These are phyloP conservation scores for Atractosteus spatula DNA, from an alignment of 2,113 vertebrate species.

Conservation along the genomic window DNA sequence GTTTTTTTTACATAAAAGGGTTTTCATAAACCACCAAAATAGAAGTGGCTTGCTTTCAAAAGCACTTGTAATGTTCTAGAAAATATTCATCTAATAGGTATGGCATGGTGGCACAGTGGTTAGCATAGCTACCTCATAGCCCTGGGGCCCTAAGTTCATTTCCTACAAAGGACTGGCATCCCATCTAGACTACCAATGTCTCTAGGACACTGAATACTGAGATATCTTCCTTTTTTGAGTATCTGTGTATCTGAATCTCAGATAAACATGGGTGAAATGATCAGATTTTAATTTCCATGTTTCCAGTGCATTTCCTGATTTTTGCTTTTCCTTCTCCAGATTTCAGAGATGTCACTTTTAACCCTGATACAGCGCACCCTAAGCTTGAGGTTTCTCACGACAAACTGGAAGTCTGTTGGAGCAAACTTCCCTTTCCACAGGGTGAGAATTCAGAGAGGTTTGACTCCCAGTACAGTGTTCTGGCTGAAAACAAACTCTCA, in stretches of 20 bases:
- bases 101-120: too few relatives aligned
- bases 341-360: conserved; percentile 50
- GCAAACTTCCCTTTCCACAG: conserved; percentile 33
- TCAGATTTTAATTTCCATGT: neutral
- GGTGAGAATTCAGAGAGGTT: conserved; percentile 20
- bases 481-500: conserved; percentile 47
- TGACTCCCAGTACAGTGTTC: conserved; percentile 58
- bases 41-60: too few relatives aligned
- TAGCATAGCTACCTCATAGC: too few relatives aligned
- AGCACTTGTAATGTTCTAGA: too few relatives aligned
- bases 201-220: conserved; percentile 1
- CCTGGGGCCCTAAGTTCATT: too few relatives aligned
- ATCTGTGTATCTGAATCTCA: neutral
- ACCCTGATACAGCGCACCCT: conserved; percentile 55
- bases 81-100: too few relatives aligned
- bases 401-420: conserved; percentile 57
- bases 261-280: neutral
- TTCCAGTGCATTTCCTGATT: neutral
- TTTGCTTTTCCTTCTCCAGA: conserved; percentile 43
- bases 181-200: neutral
- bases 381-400: conserved; percentile 58
- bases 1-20: too few relatives aligned
- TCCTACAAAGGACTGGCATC: too few relatives aligned
- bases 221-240: neutral
- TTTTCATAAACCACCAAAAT: too few relatives aligned